Evolutionary conservation across 2,113 vertebrate species (phyloP), one percentile per base, ranked within the genome.

Genomic region (Puffinus mauretanicus): DNA sequence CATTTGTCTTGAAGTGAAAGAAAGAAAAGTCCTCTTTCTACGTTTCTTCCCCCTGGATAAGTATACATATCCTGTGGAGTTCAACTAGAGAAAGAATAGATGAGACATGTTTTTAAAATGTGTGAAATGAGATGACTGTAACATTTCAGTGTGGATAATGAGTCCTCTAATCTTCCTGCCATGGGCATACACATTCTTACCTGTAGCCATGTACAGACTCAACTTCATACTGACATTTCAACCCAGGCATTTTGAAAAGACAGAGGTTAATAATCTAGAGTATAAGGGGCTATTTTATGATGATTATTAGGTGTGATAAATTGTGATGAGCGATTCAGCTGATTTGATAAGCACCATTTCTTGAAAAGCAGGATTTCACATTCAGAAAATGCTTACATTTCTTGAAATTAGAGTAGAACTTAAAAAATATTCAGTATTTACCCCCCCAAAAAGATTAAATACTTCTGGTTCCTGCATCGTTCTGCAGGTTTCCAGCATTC

Each of bases 361-460:
- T 69, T 70, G 34, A 83, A 88, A 92, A 75, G 25, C 4, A 49
- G 8, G 6, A 36, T 77, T 88, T 77, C 22, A 16, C 16, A 21
- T 66, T 86, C 17, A 54, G 29, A 58, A 47, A 18, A 34, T 72
- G 13, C 6, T 65, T 38, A 49, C 2, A 19, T 46, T 92, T 86
- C 21, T 70, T 67, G 22, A 82, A 89, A 89, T 81, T 7, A 38
- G 46, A 52, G 12, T 13, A 78, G 2, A 75, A 65, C 13, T 61
- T 76, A 3, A 78, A 86, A 60, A n/a, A 54, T 25, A 73, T 27
- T 54, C 44, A 16, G 0, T 65, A 70, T 62, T 66, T 34, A 38
- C 7, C 6, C 16, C 0, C 7, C 0, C 21, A 44, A 42, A 27
- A 47, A 29, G 0, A n/a, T n/a, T 1, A 71, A 65, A 36, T n/a